Base-by-base conservation (phyloP, 2,113 vertebrate species). In the Brachyistius frenatus region DNA sequence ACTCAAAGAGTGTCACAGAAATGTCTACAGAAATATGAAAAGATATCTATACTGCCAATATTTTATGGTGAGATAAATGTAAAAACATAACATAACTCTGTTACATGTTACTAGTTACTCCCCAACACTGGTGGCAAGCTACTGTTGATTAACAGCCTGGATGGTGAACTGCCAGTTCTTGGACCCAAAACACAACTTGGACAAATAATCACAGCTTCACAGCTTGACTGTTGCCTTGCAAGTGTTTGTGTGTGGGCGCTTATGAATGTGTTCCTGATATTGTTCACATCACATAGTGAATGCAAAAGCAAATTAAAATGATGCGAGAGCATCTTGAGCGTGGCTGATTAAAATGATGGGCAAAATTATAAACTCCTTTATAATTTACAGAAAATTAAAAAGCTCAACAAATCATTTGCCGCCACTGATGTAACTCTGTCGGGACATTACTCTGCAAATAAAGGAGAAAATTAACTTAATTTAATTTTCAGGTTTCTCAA, bases 331-430 rank as follows among this genome's bases (percentile, higher is more conserved):
- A 70, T 73, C 58, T 73, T 35, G 35, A 76, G 39, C 14, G 39
- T 53, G 37, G 37, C 56, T 60, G 64, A 76, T 63, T 55, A 36
- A 79, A 82, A 66, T 41, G 15, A 67, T 61, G 66, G 2, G 0
- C 33, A 69, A 60, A 61, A 56, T 65, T 14, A 54, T 31, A 8
- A 60, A 65, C 47, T 53, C 1, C 7, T 73, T 78, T 68, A 32
- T 53, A 36, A 71, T 71, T 61, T 53, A 60, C 9, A 65, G 46
- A 76, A 73, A 82, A 66, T 73, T 11, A 53, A 53, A 79, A 62
- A 61, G 23, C 62, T 64, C 52, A 60, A 67, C 44, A 60, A 55
- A 61, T 63, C 5, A 63, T 71, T 74, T 67, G 23, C 33, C 0
- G 5, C 36, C 37, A 4, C 37, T 73, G n/a, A 72, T 72, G 46